phyloP scores from a whole-genome alignment of 2,888 invertebrate genomes.

The Mystacides longicornis region DNA sequence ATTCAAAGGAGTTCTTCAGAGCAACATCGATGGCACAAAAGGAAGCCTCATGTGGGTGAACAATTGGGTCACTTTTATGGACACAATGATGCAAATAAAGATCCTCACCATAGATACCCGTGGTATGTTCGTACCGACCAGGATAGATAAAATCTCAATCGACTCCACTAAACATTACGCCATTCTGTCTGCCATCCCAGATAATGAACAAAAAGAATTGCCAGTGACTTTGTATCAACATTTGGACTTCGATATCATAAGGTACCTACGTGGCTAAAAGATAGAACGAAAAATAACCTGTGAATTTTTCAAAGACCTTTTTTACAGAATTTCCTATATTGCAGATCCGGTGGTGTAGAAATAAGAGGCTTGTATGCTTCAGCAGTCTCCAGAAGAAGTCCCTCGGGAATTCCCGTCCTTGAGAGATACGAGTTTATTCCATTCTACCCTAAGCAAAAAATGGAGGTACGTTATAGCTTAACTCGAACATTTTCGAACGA shows the following conservation, averaged over 20 bases:
- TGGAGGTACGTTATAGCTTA: constrained; percentile 33
- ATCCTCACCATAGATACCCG: constrained; percentile 63
- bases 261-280: constrained; percentile 30
- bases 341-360: constrained; percentile 67
- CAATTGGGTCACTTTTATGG: constrained; percentile 85
- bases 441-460: constrained; percentile 43
- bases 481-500: too few species aligned
- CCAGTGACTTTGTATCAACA: constrained; percentile 44
- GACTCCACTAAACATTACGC: constrained; percentile 56
- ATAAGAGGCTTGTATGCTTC: constrained; percentile 70
- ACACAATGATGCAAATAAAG: constrained; percentile 80
- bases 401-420: constrained; percentile 65
- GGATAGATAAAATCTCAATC: constrained; percentile 62
- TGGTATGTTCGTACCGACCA: constrained; percentile 66
- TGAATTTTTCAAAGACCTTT: background rate
- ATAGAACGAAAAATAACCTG: background rate
- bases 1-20: constrained; percentile 53
- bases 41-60: constrained; percentile 61
- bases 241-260: constrained; percentile 45
- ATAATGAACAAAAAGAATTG: constrained; percentile 40
- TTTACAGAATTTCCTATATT: background rate
- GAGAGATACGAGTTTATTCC: constrained; percentile 71
- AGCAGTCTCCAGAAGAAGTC: constrained; percentile 60
- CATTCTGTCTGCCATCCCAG: constrained; percentile 43
- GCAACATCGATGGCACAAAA: constrained; percentile 45